A percentile compares a stretch with the other conserved stretches of the same genome.
phyloP scores from a whole-genome alignment of 2,888 invertebrate species.

The Pristionchus arcanus region DNA sequence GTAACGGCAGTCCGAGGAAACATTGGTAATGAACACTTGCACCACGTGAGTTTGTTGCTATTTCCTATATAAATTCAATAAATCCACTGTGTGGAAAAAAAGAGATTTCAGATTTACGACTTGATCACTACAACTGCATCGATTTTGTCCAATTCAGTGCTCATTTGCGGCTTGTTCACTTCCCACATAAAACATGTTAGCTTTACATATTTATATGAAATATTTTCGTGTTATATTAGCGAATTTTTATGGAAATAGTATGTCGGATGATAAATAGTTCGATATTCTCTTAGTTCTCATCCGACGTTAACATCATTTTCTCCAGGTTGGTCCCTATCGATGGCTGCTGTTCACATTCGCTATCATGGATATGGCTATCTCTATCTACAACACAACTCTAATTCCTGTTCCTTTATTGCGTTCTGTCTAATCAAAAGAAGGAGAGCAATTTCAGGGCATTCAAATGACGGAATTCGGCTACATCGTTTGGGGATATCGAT shows the following conservation, averaged over 20 bases:
- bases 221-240: too few relatives aligned
- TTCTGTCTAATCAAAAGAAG: too few relatives aligned
- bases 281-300: too few relatives aligned
- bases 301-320: too few relatives aligned
- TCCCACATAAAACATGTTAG: neutral
- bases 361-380: neutral
- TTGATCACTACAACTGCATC: neutral
- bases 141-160: neutral
- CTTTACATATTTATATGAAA: neutral
- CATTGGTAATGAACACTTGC: too few relatives aligned
- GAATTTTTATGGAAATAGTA: too few relatives aligned
- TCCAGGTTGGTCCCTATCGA: neutral
- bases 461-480: constrained; percentile 10
- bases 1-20: too few relatives aligned
- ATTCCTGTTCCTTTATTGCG: neutral
- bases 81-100: too few relatives aligned
- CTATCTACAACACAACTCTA: neutral
- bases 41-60: too few relatives aligned
- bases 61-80: too few relatives aligned
- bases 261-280: too few relatives aligned
- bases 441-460: neutral
- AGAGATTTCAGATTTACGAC: neutral
- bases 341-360: neutral
- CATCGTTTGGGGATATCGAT: neutral
- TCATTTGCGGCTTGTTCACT: neutral